These are phyloP conservation scores for Pluvialis apricaria DNA, from an alignment of 2,113 vertebrate species.

Conservation along the genomic window DNA sequence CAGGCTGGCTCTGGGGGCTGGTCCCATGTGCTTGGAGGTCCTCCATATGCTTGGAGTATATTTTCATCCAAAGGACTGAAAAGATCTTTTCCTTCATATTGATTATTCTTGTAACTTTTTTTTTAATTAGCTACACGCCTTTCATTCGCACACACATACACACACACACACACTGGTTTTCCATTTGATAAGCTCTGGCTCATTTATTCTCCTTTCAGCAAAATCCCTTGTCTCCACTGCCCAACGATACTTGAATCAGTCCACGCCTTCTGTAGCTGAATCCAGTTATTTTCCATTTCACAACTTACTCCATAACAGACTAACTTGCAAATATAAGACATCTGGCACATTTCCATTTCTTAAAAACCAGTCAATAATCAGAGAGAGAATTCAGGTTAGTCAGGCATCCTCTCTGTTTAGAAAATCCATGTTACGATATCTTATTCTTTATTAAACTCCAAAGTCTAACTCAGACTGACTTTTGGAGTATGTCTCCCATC, in stretches of 20 bases:
- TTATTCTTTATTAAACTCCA: neutral
- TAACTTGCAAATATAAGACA: neutral
- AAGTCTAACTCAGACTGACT: neutral
- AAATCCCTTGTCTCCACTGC: neutral
- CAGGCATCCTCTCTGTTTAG: neutral
- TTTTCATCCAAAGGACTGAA: neutral
- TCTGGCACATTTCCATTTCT: accelerated
- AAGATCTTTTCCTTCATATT: neutral
- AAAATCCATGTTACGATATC: neutral
- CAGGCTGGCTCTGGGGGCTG: accelerated
- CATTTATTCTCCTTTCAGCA: neutral
- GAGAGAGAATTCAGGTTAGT: neutral
- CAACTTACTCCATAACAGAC: neutral
- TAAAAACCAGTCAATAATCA: neutral
- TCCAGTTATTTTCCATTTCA: neutral
- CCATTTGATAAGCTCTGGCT: neutral
- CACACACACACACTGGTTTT: neutral
- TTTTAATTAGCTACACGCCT: neutral
- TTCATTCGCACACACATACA: neutral
- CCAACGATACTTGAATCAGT: neutral
- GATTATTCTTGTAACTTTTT: neutral
- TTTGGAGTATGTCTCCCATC: neutral
- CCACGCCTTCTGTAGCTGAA: neutral
- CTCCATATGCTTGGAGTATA: neutral
- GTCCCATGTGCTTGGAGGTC: neutral